Evolutionary conservation across 2,888 invertebrate genomes (phyloP), one percentile per base, ranked within the genome.

Genomic region (Drosophila nr. perissopoda): DNA sequence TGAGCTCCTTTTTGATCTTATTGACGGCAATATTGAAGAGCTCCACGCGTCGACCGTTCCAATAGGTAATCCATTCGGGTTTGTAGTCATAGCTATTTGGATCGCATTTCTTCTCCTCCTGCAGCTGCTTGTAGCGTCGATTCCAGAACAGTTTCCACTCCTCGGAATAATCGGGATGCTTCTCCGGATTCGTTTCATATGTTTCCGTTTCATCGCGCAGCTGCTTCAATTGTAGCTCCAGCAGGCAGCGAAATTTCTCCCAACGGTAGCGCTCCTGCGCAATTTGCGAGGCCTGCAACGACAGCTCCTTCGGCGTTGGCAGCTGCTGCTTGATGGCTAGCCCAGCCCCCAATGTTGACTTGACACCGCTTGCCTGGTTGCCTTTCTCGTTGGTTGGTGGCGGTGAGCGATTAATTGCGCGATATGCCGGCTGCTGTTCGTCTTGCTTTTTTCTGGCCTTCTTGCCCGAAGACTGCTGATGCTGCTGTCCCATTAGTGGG

Each of bases 101-200:
- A 91, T 98, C 97, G 16, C 85, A 82, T 91, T 92, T 93, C 79
- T 93, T 93, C 94, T 95, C 94, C n/a, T 94, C 93, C 91, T 96
- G 96, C 60, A 97, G 93, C 92, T 97, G 97, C 91, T 96, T 96
- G 91, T 96, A 97, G 1, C 97, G 95, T 13, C 95, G 94, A 91
- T 97, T 97, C 97, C 97, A 98, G 92, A 97, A 97, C 90, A 95
- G 96, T 90, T 97, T 97, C 98, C 98, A 98, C 91, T 98, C 98
- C 54, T 97, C 97, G 0, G 97, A 96, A 91, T 98, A 98, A 4
- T 96, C 94, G 0, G 97, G 97, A 93, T 98, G 97, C 80, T 97
- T 97, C 91, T 98, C 97, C 0, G 98, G 98, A 90, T 97, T 96
- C 89, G 96, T 96, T 90, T 97, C 96, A 90, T 97, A 96, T 73